Percentiles rank a stretch among this genome's conserved stretches.
Conservation (phyloP, 1,140 invertebrate species). For the Oryctes rhinoceros region DNA sequence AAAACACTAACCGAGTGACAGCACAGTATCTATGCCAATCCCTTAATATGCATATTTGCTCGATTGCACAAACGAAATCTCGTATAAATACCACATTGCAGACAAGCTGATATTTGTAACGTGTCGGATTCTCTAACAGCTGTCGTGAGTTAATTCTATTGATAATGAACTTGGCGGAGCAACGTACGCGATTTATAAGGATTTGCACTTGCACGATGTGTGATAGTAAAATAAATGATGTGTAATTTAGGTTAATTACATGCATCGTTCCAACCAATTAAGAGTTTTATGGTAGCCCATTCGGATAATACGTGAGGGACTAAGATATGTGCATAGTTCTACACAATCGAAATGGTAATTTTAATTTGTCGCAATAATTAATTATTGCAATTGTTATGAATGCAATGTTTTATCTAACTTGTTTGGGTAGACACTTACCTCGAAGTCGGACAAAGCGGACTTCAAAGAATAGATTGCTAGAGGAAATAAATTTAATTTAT, state of each 20-base stretch:
- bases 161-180: constrained; percentile 7
- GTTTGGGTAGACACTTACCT: no score
- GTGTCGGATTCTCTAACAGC: not conserved
- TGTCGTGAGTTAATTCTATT: not conserved
- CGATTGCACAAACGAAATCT: not conserved
- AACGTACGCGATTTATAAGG: constrained; percentile 2
- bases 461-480: no score
- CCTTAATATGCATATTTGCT: not conserved
- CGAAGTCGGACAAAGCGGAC: no score
- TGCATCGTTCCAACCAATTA: constrained; percentile 8
- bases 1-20: not conserved
- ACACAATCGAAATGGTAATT: no score
- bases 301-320: not conserved
- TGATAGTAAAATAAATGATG: not conserved
- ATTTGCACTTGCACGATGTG: constrained; percentile 8
- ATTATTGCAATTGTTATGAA: no score
- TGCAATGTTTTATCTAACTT: no score
- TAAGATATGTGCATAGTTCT: no score
- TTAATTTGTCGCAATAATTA: no score
- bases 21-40: not conserved
- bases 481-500: no score
- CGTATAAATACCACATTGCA: not conserved
- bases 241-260: constrained; percentile 11
- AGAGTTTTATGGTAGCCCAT: not conserved
- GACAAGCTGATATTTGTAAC: constrained; percentile 15